Evolutionary conservation across 1,140 invertebrate species (phyloP), one percentile per base, ranked within the genome.

Genomic region (Platyscapa corneri): DNA sequence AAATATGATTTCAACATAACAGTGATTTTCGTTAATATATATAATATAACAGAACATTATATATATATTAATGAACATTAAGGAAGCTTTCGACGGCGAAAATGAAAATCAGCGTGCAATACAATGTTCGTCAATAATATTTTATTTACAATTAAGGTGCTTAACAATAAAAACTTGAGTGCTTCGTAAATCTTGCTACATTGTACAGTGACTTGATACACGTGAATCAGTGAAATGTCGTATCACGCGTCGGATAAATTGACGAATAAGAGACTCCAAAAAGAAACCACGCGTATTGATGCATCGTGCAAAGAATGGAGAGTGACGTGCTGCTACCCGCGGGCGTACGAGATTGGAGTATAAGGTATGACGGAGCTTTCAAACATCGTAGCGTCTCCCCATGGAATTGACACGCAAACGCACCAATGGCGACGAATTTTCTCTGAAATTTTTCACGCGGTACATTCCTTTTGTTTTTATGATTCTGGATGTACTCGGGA

Each of bases 161-260:
- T 65, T 30, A 30, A 65, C 30, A n/a, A 65, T 30, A n/a, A n/a
- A n/a, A n/a, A n/a, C n/a, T n/a, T n/a, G 3, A 6, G n/a, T 5
- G 16, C 10, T 32, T 67, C 37, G 34, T 72, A 23, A 39, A 72
- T 39, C 37, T 32, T 18, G 5, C 18, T 18, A 16, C 30, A 23
- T 5, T 27, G 67, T 39, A 3, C 34, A 34, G 5, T n/a, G 39
- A 80, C n/a, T 72, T 37, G 46, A 39, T 39, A 39, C 39, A 53
- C 23, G 56, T 32, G 78, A 64, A 83, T 83, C 81, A 76, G 82
- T 49, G n/a, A 74, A 75, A 83, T 46, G 56, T 64, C 39, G 65
- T 14, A 60, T 27, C 23, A 7, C 27, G 20, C 56, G 27, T 27
- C 70, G 79, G 85, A 87, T 39, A 81, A 42, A 39, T n/a, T 37